A percentile compares a stretch with the other conserved stretches of the same genome.
These are phyloP conservation scores for Nomia melanderi DNA, from an alignment of 1,140 invertebrate species.

Conservation along the genomic window DNA sequence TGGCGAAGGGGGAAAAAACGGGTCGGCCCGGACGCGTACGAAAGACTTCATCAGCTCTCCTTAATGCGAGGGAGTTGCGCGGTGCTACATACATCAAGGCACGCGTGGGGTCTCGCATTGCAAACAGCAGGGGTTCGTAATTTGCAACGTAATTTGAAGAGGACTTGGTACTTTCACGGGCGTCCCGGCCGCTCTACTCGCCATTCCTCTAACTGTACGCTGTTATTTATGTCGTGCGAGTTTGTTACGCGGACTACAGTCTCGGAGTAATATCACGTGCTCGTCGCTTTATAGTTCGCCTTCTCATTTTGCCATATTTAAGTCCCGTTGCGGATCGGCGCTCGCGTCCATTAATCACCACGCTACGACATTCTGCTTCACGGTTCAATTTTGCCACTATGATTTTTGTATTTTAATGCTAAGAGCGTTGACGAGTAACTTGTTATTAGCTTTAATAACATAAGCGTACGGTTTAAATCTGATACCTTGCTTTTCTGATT, in stretches of 20 bases:
- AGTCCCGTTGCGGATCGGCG: neutral
- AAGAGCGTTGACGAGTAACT: too few relatives aligned
- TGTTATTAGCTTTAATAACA: too few relatives aligned
- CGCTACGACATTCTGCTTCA: too few relatives aligned
- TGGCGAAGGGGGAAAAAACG: conserved; percentile 37
- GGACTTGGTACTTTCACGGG: conserved; percentile 50
- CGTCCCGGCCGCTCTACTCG: conserved; percentile 44
- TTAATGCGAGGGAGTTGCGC: conserved; percentile 57
- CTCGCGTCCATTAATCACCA: neutral
- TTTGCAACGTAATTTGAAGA: conserved; percentile 55
- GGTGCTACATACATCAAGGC: conserved; percentile 41
- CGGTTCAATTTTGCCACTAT: too few relatives aligned
- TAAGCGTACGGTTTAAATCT: too few relatives aligned
- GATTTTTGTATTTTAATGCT: too few relatives aligned
- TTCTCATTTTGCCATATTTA: neutral
- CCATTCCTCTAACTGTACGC: conserved; percentile 44
- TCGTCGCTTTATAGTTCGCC: neutral
- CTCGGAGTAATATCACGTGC: neutral
- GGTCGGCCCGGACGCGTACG: conserved; percentile 19
- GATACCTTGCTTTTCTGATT: too few relatives aligned
- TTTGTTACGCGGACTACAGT: neutral
- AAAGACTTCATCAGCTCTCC: conserved; percentile 54
- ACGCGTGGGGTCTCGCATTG: conserved; percentile 48
- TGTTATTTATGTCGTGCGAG: conserved; percentile 13
- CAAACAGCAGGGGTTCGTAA: conserved; percentile 51